Base-by-base conservation (phyloP, 2,888 invertebrate species). In the Phymatocera aterrima region DNA sequence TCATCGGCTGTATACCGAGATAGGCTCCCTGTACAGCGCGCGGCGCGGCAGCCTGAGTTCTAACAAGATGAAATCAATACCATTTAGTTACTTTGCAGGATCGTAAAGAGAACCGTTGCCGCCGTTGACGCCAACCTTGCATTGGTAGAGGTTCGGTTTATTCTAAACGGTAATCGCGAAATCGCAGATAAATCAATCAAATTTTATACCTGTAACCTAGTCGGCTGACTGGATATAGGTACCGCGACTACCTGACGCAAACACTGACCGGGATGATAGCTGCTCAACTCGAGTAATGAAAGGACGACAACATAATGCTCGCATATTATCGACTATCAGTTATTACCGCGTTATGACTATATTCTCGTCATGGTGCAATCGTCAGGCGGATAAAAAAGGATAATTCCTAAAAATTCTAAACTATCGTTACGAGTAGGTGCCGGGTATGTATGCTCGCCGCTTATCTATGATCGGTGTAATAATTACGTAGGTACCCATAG, bases 121-220 rank as follows among this genome's bases (percentile, higher is more conserved):
- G 37, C 37, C 1, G 18, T n/a, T n/a, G n/a, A n/a, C n/a, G 51
- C n/a, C 5, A 34, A 34, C 21, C 34, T 37, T n/a, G n/a, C n/a
- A n/a, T n/a, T n/a, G n/a, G n/a, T n/a, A n/a, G n/a, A 18, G 37
- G 18, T 64, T 64, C 61, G 18, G 37, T 64, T 64, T 37, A 64
- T 64, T 64, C 37, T 6, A 37, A 64, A 28, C 68, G 24, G 46
- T 46, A 46, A 28, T 57, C 21, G 15, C 43, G 46, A 46, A 68
- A 68, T 68, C 43, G 24, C 2, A 1, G 46, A 46, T 46, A 68
- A 68, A 68, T 68, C 68, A 68, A 68, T 68, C 24, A 28, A 68
- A 34, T 28, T 8, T n/a, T 31, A 31, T 28, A 60, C 15, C 24
- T 31, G 28, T 10, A 40, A 40, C 40, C 8, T 40, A 12, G 43